Evolutionary conservation across 2,113 vertebrate genomes (phyloP).

Genomic region (Nannobrachium achirus): DNA sequence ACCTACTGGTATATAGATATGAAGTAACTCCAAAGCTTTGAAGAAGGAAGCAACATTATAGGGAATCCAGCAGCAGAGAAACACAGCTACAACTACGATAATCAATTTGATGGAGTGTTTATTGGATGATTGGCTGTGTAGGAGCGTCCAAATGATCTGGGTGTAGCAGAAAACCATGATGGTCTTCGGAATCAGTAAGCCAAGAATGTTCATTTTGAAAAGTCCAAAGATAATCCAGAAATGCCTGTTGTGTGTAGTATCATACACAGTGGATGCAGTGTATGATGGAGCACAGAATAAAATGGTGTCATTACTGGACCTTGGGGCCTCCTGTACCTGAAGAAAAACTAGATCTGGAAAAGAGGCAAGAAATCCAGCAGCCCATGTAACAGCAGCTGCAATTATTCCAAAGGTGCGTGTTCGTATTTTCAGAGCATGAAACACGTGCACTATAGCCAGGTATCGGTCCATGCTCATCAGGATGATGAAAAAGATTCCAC

Average conservation of each 20-base stretch:
- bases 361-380: no score
- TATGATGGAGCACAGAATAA: no score
- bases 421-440: no score
- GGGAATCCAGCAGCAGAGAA: slow-evolving; percentile 77
- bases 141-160: slow-evolving; percentile 67
- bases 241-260: fast-evolving
- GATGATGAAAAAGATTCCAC: no score
- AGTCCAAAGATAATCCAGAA: slow-evolving; percentile 32
- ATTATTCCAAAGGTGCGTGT: no score
- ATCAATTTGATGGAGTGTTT: slow-evolving; percentile 72
- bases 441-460: no score
- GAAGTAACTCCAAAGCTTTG: slow-evolving; percentile 49
- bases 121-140: slow-evolving; percentile 47
- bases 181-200: slow-evolving; percentile 63
- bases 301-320: no score
- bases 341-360: no score
- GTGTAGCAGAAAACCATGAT: slow-evolving; percentile 76
- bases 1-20: no score
- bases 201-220: slow-evolving; percentile 75
- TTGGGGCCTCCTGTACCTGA: no score
- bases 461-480: no score
- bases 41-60: slow-evolving; percentile 72
- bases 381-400: no score
- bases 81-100: slow-evolving; percentile 66
- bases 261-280: neutral